A percentile compares a stretch with the other conserved stretches of the same genome.
phyloP scores from a whole-genome alignment of 2,888 invertebrate genomes.

The Vanessa cardui region DNA sequence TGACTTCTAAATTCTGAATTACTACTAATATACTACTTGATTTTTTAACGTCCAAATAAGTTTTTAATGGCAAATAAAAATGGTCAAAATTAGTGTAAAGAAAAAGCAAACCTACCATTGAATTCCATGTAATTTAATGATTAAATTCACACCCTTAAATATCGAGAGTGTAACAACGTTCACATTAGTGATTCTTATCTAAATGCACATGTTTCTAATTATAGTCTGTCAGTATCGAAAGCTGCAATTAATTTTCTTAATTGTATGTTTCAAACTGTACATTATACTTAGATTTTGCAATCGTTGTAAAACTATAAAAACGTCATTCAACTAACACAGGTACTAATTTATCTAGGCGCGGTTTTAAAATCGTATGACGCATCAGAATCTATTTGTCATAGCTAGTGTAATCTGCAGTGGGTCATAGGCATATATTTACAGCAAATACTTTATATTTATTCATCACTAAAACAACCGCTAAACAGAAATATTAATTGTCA shows the following conservation, averaged over 20 bases:
- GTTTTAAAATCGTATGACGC: slow-evolving; percentile 13
- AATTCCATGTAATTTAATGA: too few relatives aligned
- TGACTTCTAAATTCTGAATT: too few relatives aligned
- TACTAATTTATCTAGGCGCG: neutral
- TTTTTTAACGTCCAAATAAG: too few relatives aligned
- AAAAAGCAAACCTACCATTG: too few relatives aligned
- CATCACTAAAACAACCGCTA: slow-evolving; percentile 1
- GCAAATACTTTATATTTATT: slow-evolving; percentile 2
- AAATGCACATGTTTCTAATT: neutral
- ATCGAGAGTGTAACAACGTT: neutral
- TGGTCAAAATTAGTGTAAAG: too few relatives aligned
- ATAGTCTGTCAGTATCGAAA: neutral
- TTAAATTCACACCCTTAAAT: neutral
- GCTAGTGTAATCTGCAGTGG: slow-evolving; percentile 17
- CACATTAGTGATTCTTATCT: neutral
- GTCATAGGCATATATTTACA: slow-evolving; percentile 9
- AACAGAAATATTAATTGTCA: neutral
- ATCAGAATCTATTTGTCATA: slow-evolving; percentile 20
- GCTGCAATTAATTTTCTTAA: neutral
- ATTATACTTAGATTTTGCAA: neutral
- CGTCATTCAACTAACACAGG: too few relatives aligned
- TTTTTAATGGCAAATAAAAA: too few relatives aligned
- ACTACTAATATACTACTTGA: too few relatives aligned
- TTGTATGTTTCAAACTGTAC: neutral
- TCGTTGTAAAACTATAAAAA: too few relatives aligned